Conservation (phyloP, 35 echinoderm and acorn worm species). For the Acanthaster planci region DNA sequence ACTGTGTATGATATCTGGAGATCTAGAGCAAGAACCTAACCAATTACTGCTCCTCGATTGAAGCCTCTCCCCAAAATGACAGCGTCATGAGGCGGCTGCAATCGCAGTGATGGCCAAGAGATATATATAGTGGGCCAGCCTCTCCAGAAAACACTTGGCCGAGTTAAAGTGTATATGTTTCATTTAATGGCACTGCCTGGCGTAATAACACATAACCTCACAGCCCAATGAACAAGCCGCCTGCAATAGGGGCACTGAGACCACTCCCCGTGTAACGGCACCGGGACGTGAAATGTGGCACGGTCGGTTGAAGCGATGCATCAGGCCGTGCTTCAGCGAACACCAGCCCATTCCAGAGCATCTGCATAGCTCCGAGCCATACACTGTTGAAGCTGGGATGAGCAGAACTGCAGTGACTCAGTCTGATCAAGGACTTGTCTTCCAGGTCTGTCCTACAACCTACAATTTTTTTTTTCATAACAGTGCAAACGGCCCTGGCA, state of each 20-base stretch:
- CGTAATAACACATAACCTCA: not conserved
- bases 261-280: not conserved
- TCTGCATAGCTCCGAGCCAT: not conserved
- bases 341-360: not conserved
- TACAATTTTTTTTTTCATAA: no score
- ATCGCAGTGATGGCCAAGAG: no score
- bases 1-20: no score
- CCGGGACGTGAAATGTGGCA: not conserved
- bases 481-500: no score
- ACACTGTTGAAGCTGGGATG: not conserved
- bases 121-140: no score
- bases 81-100: no score
- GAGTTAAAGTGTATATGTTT: not conserved
- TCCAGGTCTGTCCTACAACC: no score
- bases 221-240: no score
- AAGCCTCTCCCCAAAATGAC: not conserved
- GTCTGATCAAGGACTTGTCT: not conserved
- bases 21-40: conserved; percentile 12
- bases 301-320: not conserved
- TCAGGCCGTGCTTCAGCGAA: not conserved
- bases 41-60: not conserved
- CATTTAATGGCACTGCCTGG: conserved; percentile 14
- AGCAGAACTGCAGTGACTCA: not conserved
- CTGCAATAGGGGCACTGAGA: no score
- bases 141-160: no score